A percentile compares a stretch with the other conserved stretches of the same genome.
Evolutionary conservation across 1,140 invertebrate species (phyloP).

Genomic region (Caenorhabditis inopinata): DNA sequence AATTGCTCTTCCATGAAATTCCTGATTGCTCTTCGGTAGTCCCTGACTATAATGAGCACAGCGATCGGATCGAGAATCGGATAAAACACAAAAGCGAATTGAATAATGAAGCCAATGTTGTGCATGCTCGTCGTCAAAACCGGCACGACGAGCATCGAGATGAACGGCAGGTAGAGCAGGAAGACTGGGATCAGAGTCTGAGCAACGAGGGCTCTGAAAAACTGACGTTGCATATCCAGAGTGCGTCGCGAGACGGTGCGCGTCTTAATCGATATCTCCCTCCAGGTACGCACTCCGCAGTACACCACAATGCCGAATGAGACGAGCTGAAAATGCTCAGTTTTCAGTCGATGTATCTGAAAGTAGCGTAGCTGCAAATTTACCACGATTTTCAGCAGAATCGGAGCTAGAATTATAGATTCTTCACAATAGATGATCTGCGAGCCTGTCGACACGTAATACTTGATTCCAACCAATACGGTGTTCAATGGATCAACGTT

Average conservation of each 20-base stretch:
- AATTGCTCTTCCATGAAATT: not conserved
- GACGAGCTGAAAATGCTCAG: not conserved
- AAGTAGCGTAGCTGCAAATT: too few relatives aligned
- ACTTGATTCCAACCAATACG: not conserved
- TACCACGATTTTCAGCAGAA: conserved; percentile 8
- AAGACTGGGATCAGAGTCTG: not conserved
- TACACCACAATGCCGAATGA: not conserved
- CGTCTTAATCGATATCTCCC: not conserved
- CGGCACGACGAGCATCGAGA: not conserved
- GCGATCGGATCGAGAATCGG: not conserved
- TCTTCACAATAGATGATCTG: not conserved
- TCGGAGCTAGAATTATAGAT: not conserved
- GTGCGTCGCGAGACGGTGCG: not conserved
- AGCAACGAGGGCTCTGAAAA: not conserved
- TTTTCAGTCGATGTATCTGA: too few relatives aligned
- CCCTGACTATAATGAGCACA: not conserved
- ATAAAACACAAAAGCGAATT: not conserved
- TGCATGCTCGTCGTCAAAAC: not conserved
- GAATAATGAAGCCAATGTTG: not conserved
- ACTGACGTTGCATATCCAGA: not conserved
- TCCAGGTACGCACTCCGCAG: not conserved
- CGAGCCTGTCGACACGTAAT: not conserved
- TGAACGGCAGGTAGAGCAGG: not conserved
- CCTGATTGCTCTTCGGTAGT: not conserved
- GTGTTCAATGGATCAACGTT: not conserved